A percentile compares a stretch with the other conserved stretches of the same genome.
Evolutionary conservation across 2,888 invertebrate species (phyloP).

Genomic region (Teinopalpus imperialis): DNA sequence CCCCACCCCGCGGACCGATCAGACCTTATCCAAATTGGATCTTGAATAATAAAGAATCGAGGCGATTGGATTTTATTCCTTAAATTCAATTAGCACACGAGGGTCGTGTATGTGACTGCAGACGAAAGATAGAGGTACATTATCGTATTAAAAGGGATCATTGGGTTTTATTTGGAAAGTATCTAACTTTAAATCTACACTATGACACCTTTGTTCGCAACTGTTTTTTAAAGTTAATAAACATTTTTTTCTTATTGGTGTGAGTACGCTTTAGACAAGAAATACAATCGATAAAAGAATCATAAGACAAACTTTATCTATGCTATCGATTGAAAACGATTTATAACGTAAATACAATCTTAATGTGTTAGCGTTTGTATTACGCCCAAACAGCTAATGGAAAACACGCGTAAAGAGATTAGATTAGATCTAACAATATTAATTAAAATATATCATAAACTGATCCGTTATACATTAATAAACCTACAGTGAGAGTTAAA

Average conservation of each 20-base stretch:
- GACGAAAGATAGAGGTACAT: slow-evolving; percentile 78
- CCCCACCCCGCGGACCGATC: slow-evolving; percentile 71
- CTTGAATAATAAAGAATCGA: slow-evolving; percentile 83
- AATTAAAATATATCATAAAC: slow-evolving; percentile 21
- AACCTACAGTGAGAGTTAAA: slow-evolving; percentile 9
- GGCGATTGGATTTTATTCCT: slow-evolving; percentile 83
- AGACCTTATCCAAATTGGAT: slow-evolving; percentile 83
- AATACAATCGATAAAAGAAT: no score
- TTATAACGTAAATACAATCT: slow-evolving; percentile 6
- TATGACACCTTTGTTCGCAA: not conserved
- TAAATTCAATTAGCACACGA: slow-evolving; percentile 83
- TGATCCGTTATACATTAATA: slow-evolving; percentile 18
- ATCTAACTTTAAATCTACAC: slow-evolving; percentile 33
- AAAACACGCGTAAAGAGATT: slow-evolving; percentile 19
- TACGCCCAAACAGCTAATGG: slow-evolving; percentile 16
- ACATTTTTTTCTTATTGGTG: no score
- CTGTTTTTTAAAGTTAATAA: not conserved
- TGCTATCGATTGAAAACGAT: no score
- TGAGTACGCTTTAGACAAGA: no score
- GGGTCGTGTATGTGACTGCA: slow-evolving; percentile 79
- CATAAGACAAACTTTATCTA: slow-evolving; percentile 3
- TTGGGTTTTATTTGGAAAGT: slow-evolving; percentile 54
- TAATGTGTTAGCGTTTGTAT: slow-evolving; percentile 10
- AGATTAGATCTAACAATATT: slow-evolving; percentile 22
- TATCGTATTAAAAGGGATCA: slow-evolving; percentile 76